Evolutionary conservation across 2,888 invertebrate species (phyloP).

Genomic region (Tiliacea aurago): DNA sequence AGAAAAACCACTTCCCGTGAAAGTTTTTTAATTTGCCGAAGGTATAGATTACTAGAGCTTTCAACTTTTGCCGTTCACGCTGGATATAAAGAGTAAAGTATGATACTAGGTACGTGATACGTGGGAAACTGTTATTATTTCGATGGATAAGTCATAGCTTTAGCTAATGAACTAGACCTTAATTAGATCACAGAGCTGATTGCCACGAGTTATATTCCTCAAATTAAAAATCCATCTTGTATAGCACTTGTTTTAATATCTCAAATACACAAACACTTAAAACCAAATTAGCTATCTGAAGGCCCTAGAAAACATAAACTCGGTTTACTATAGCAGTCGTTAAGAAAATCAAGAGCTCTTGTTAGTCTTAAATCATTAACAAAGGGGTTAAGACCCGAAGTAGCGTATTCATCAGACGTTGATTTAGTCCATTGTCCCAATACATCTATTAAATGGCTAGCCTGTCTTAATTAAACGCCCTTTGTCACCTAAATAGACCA

Average conservation of each 20-base stretch:
- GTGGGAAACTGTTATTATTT: constrained; percentile 8
- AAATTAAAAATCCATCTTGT: not conserved
- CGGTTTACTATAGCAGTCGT: constrained; percentile 7
- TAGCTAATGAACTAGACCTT: not conserved
- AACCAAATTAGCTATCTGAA: not conserved
- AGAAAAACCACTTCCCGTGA: constrained; percentile 12
- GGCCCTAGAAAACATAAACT: not conserved
- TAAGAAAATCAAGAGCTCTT: constrained; percentile 15
- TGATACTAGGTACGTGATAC: constrained; percentile 20
- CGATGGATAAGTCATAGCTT: not conserved
- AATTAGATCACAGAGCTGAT: not conserved
- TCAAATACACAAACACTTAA: not conserved
- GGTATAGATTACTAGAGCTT: constrained; percentile 50
- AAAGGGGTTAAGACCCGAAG: constrained; percentile 25
- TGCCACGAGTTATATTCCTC: too few species aligned
- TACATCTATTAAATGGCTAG: constrained; percentile 26
- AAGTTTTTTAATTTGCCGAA: constrained; percentile 55
- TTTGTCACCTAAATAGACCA: constrained; percentile 44
- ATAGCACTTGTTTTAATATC: not conserved
- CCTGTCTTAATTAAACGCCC: constrained; percentile 37
- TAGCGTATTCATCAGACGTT: constrained; percentile 16
- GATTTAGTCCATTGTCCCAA: constrained; percentile 36
- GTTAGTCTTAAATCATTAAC: constrained; percentile 24
- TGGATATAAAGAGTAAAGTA: not conserved
- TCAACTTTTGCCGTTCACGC: constrained; percentile 31